phyloP scores from a whole-genome alignment of 2,113 vertebrate species.

The human (Homo sapiens) region GRCh38 chr9:99988001-99988500 shows the following conservation, averaged over 20 bases:
- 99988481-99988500: not conserved
- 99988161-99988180: not conserved
- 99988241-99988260: not conserved
- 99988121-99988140: not conserved
- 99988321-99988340: not conserved
- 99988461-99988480: not conserved
- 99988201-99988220: not conserved
- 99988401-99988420: not conserved
- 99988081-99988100: not conserved
- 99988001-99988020: not conserved
- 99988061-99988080: not conserved
- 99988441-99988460: not conserved
- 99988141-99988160: not conserved
- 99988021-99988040: slow-evolving; percentile 2
- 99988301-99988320: not conserved
- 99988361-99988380: not conserved
- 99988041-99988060: not conserved
- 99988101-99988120: not conserved
- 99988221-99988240: not conserved
- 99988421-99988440: slow-evolving; percentile 15
- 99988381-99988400: not conserved
- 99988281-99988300: not conserved
- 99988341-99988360: not conserved
- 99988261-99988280: not conserved
- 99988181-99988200: not conserved